phyloP scores from a whole-genome alignment of 2,888 invertebrate genomes.

The Parthenolecanium corni region DNA sequence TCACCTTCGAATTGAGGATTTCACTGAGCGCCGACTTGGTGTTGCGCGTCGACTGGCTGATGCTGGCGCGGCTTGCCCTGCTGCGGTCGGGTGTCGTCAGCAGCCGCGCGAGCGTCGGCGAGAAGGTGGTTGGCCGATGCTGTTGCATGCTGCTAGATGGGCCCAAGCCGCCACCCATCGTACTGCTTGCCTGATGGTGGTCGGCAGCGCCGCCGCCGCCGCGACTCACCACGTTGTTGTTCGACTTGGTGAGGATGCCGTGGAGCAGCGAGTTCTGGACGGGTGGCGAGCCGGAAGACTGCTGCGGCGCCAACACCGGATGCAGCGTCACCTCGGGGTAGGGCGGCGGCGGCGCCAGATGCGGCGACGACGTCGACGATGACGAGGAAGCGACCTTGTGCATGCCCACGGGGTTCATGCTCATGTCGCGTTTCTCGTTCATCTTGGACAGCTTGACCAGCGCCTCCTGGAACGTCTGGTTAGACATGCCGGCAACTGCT shows the following conservation, averaged over 20 bases:
- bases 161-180: not conserved
- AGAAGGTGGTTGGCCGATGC: conserved; percentile 51
- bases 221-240: not conserved
- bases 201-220: not conserved
- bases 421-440: conserved; percentile 37
- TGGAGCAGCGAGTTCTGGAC: conserved; percentile 58
- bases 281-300: conserved; percentile 39
- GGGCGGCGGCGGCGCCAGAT: conserved; percentile 47
- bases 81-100: conserved; percentile 52
- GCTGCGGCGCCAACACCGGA: conserved; percentile 47
- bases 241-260: conserved; percentile 54
- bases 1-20: conserved; percentile 26
- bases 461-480: conserved; percentile 56
- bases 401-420: conserved; percentile 30
- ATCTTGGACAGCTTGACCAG: conserved; percentile 60
- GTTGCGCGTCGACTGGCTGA: conserved; percentile 3
- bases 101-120: conserved; percentile 67
- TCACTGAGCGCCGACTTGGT: conserved; percentile 23
- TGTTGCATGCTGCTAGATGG: conserved; percentile 11
- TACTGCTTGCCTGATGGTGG: conserved; percentile 13
- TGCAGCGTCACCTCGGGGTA: conserved; percentile 70
- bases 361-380: conserved; percentile 32
- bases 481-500: conserved; percentile 38
- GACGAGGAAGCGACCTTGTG: conserved; percentile 34
- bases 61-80: conserved; percentile 5